Evolutionary conservation across 2,113 vertebrate genomes (phyloP).

Genomic region (Mustelus asterias): DNA sequence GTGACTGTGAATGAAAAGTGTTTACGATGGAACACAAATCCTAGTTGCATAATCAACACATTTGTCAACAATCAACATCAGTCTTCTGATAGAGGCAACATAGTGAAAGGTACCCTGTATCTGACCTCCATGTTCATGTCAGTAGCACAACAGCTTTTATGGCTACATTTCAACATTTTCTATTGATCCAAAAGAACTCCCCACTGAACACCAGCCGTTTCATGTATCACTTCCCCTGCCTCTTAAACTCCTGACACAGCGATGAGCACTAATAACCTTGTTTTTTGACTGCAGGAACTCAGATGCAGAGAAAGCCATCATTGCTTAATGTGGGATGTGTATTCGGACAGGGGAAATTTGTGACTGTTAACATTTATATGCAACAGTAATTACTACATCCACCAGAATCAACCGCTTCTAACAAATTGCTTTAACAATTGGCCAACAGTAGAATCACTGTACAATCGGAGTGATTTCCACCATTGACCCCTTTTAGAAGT

Average conservation of each 20-base stretch:
- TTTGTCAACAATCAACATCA: background rate
- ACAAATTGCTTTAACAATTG: background rate
- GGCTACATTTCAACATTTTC: background rate
- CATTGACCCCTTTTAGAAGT: slow-evolving; percentile 4
- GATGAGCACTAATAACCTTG: background rate
- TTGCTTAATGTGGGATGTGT: background rate
- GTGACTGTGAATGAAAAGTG: background rate
- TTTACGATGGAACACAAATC: background rate
- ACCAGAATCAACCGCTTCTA: slow-evolving; percentile 4
- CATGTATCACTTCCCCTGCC: background rate
- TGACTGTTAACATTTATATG: slow-evolving; percentile 1
- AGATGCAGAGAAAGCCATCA: background rate
- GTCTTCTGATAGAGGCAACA: background rate
- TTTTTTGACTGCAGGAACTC: slow-evolving; percentile 3
- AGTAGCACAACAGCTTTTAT: background rate
- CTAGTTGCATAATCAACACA: background rate
- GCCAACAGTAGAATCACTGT: background rate
- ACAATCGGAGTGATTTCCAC: background rate
- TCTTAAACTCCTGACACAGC: background rate
- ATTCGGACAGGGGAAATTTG: background rate
- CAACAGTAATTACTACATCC: slow-evolving; percentile 5
- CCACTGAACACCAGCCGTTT: background rate
- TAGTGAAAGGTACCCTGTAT: background rate
- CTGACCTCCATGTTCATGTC: background rate
- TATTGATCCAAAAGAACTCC: background rate